These are phyloP conservation scores for Huso huso DNA, from an alignment of 2,797 vertebrate species.

Conservation along the genomic window DNA sequence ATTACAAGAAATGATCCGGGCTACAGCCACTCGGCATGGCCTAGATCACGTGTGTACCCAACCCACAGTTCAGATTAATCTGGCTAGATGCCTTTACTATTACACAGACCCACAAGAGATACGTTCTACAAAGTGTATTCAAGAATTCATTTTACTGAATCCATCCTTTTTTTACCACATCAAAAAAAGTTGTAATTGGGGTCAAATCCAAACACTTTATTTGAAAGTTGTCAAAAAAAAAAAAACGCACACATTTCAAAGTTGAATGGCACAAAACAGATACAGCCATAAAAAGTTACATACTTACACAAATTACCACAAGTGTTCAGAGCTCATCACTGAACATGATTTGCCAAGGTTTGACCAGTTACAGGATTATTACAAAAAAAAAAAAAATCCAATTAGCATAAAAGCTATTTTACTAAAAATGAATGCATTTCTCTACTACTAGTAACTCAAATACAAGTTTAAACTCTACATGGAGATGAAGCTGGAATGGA, in stretches of 20 bases:
- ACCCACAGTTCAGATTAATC: too few species aligned
- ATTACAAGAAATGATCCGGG: too few species aligned
- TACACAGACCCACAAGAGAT: too few species aligned
- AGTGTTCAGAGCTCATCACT: slow-evolving; percentile 49
- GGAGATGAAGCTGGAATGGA: slow-evolving; percentile 30
- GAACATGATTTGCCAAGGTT: slow-evolving; percentile 39
- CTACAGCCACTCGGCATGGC: too few species aligned
- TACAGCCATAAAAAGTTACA: slow-evolving; percentile 84
- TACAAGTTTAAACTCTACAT: slow-evolving; percentile 51
- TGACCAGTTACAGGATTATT: slow-evolving; percentile 23
- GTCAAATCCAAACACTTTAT: slow-evolving; percentile 71
- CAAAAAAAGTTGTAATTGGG: slow-evolving; percentile 26
- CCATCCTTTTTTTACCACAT: too few species aligned
- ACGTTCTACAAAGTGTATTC: too few species aligned
- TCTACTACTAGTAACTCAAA: slow-evolving; percentile 51
- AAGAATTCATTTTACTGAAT: too few species aligned
- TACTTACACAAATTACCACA: slow-evolving; percentile 59
- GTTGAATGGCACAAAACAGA: slow-evolving; percentile 81
- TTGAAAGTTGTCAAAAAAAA: slow-evolving; percentile 75
- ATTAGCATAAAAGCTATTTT: slow-evolving; percentile 59
- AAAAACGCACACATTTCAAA: slow-evolving; percentile 69
- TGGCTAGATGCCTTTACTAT: too few species aligned
- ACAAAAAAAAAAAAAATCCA: slow-evolving; percentile 41
- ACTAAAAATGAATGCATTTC: slow-evolving; percentile 75
- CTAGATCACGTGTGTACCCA: too few species aligned